phyloP scores from a whole-genome alignment of 2,113 vertebrate genomes.

The Grammomys dolichurus region DNA sequence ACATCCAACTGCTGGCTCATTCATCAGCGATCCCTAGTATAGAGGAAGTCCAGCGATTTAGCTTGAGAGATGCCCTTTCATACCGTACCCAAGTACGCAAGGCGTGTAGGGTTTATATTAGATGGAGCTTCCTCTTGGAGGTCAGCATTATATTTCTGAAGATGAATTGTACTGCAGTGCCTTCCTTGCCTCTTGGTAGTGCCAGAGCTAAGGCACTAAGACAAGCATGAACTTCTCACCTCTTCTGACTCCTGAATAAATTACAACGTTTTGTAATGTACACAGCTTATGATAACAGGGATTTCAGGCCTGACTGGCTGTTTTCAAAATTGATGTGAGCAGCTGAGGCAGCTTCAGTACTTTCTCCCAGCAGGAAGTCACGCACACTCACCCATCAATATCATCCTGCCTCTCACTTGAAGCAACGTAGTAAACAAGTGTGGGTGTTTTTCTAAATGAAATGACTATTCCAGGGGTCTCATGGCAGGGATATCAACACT shows the following conservation, averaged over 20 bases:
- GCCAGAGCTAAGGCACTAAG: neutral
- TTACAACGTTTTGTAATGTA: conserved; percentile 37
- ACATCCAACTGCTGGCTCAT: conserved; percentile 80
- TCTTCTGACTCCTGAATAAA: conserved; percentile 5
- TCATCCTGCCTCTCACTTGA: neutral
- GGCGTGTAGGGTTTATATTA: neutral
- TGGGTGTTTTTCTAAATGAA: conserved; percentile 60
- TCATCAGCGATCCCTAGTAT: conserved; percentile 75
- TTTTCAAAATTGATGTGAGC: conserved; percentile 59
- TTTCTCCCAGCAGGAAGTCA: conserved; percentile 31
- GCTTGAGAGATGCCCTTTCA: conserved; percentile 54
- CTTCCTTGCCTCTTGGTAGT: neutral
- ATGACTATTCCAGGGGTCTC: conserved; percentile 20
- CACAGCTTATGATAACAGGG: conserved; percentile 22
- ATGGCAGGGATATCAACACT: conserved; percentile 47
- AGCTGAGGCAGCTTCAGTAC: conserved; percentile 48
- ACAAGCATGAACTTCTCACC: neutral
- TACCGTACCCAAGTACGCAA: neutral
- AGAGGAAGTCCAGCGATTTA: conserved; percentile 52
- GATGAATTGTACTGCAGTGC: conserved; percentile 44
- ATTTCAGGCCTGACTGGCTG: conserved; percentile 41
- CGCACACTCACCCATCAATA: neutral
- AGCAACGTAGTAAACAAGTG: neutral
- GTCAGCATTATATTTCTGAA: conserved; percentile 1
- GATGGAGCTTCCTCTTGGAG: neutral